A percentile compares a stretch with the other conserved stretches of the same genome.
phyloP scores from a whole-genome alignment of 2,888 invertebrate genomes.

The Arge pagana region DNA sequence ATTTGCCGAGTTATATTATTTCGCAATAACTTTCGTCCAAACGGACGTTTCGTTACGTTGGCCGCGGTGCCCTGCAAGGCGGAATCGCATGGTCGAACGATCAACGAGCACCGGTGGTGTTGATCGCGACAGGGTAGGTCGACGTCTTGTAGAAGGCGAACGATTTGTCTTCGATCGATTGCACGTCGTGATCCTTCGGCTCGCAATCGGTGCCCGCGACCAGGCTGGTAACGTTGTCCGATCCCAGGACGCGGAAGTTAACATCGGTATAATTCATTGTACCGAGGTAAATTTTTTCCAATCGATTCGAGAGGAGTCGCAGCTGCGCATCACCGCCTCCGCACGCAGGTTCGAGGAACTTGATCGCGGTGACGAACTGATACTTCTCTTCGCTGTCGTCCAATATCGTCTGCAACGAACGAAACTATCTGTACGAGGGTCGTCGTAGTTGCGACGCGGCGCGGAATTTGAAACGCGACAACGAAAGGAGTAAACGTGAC shows the following conservation, averaged over 20 bases:
- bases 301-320: constrained; percentile 70
- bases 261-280: constrained; percentile 61
- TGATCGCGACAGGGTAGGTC: too few relatives aligned
- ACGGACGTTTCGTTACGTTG: too few relatives aligned
- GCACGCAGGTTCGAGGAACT: constrained; percentile 48
- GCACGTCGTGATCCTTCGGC: too few relatives aligned
- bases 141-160: too few relatives aligned
- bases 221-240: constrained; percentile 61
- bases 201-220: constrained; percentile 65
- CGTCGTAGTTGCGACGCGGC: background rate
- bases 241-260: constrained; percentile 73
- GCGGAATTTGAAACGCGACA: too few relatives aligned
- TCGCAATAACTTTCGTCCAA: too few relatives aligned
- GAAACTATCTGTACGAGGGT: background rate
- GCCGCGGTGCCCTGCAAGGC: too few relatives aligned
- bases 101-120: too few relatives aligned
- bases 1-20: too few relatives aligned
- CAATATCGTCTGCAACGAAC: background rate
- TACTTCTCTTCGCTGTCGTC: constrained; percentile 56
- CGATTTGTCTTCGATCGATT: too few relatives aligned
- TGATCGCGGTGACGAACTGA: constrained; percentile 68
- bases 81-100: too few relatives aligned
- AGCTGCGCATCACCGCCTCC: constrained; percentile 68
- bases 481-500: too few relatives aligned
- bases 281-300: constrained; percentile 70